These are phyloP conservation scores for Epirrhoe tristata DNA, from an alignment of 2,888 invertebrate species.

Conservation along the genomic window DNA sequence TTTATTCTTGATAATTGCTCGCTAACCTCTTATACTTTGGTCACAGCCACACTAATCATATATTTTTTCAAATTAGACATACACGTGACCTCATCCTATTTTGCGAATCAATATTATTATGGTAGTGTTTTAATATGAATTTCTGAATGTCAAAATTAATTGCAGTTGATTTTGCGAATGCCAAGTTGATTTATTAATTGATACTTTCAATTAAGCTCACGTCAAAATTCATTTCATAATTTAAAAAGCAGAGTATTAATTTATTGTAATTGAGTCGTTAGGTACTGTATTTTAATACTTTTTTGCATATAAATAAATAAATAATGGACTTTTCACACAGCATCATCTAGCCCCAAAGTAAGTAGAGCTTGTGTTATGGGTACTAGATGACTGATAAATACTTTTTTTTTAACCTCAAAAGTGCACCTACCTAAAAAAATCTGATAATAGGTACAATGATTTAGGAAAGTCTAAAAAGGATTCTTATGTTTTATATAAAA, in stretches of 20 bases:
- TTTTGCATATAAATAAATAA: neutral
- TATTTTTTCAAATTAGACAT: constrained; percentile 51
- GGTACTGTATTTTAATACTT: neutral
- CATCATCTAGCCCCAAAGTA: too few relatives aligned
- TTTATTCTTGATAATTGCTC: neutral
- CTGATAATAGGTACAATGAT: neutral
- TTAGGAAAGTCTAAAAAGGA: neutral
- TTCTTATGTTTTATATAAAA: neutral
- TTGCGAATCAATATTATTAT: constrained; percentile 48
- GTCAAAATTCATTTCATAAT: neutral
- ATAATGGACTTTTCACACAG: too few relatives aligned
- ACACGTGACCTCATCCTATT: constrained; percentile 46
- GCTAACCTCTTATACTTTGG: constrained; percentile 24
- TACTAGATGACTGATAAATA: too few relatives aligned
- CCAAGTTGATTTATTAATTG: constrained; percentile 3
- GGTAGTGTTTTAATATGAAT: constrained; percentile 45
- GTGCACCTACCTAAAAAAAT: too few relatives aligned
- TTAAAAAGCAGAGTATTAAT: neutral
- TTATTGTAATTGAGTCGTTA: neutral
- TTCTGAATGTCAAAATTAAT: constrained; percentile 33
- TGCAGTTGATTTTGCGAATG: constrained; percentile 6
- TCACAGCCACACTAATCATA: constrained; percentile 41
- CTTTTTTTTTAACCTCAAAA: too few relatives aligned
- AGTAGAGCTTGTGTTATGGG: too few relatives aligned
- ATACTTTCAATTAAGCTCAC: constrained; percentile 1